These are phyloP conservation scores for Chymomyza caudatula DNA, from an alignment of 2,888 invertebrate species.

Conservation along the genomic window DNA sequence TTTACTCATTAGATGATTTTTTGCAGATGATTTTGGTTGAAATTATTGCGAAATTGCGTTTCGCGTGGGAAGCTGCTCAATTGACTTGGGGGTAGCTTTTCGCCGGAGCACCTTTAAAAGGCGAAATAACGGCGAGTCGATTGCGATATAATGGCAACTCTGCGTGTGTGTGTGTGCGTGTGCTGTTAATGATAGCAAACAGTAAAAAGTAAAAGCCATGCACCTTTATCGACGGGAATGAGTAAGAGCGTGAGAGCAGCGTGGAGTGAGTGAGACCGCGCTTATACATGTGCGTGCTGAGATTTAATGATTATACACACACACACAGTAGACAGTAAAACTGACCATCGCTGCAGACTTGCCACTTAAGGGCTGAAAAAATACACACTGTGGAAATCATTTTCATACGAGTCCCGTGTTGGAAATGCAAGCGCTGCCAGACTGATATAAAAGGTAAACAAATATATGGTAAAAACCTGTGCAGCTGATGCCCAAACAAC, in stretches of 20 bases:
- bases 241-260: background rate
- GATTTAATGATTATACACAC: slow-evolving; percentile 65
- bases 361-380: slow-evolving; percentile 41
- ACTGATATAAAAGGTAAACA: background rate
- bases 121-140: slow-evolving; percentile 15
- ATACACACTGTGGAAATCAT: slow-evolving; percentile 7
- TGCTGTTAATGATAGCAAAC: slow-evolving; percentile 42
- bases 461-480: slow-evolving; percentile 21
- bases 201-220: slow-evolving; percentile 42
- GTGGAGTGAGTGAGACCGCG: background rate
- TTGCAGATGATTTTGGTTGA: slow-evolving; percentile 39
- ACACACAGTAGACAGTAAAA: slow-evolving; percentile 27
- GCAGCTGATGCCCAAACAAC: slow-evolving; percentile 23
- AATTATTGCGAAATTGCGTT: slow-evolving; percentile 59
- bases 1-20: slow-evolving; percentile 64
- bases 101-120: background rate
- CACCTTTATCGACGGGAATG: slow-evolving; percentile 61
- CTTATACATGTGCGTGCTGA: slow-evolving; percentile 41
- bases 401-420: background rate
- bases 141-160: slow-evolving; percentile 8
- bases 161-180: slow-evolving; percentile 15
- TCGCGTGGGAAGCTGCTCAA: slow-evolving; percentile 25
- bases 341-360: slow-evolving; percentile 18
- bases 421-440: background rate
- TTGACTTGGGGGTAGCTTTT: background rate